Evolutionary conservation across 2,888 invertebrate species (phyloP).

Genomic region (Pristionchus entomophagus): DNA sequence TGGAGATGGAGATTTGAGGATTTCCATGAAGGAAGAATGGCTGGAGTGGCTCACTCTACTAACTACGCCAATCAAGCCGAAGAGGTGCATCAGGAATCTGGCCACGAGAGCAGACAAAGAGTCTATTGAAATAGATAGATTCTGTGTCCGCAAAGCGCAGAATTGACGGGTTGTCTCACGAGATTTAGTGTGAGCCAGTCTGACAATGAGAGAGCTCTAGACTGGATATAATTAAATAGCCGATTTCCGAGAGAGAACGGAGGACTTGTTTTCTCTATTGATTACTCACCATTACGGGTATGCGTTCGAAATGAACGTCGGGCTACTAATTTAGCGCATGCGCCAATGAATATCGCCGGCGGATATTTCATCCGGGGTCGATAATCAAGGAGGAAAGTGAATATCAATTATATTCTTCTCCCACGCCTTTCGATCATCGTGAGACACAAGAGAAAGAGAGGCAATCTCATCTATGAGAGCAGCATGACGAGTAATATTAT

Average conservation of each 20-base stretch:
- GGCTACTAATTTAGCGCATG: too few species aligned
- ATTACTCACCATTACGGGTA: too few species aligned
- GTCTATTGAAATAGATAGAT: too few species aligned
- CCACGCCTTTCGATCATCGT: background rate
- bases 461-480: background rate
- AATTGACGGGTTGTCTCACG: background rate
- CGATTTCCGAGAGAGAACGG: background rate
- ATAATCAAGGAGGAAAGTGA: background rate
- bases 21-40: background rate
- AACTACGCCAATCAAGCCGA: background rate
- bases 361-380: too few species aligned
- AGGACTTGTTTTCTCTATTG: background rate
- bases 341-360: too few species aligned
- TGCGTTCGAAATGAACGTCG: too few species aligned
- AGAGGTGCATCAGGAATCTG: background rate
- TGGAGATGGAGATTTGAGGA: background rate
- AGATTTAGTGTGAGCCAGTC: too few species aligned
- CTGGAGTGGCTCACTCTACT: background rate
- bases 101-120: too few species aligned
- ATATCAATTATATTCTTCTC: background rate
- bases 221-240: background rate
- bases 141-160: background rate
- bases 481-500: slow-evolving; percentile 21
- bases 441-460: background rate
- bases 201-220: too few species aligned